Conservation (phyloP, 2,113 vertebrate genomes). For the Chlamydotis undulata region DNA sequence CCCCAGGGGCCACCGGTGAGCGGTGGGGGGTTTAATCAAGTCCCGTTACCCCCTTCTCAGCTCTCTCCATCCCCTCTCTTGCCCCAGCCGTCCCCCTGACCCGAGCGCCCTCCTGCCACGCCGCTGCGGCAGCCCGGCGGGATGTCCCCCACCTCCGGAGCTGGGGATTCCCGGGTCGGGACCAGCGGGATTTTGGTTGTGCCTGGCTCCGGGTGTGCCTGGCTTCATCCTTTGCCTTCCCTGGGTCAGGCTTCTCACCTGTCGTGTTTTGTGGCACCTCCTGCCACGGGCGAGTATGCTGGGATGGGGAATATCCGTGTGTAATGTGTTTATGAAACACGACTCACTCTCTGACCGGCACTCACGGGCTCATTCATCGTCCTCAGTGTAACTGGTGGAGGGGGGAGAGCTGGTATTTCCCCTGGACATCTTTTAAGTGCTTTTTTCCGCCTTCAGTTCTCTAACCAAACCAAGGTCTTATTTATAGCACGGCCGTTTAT, state of each 20-base stretch:
- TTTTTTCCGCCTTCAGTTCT: constrained; percentile 7
- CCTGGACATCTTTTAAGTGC: not conserved
- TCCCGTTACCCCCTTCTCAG: not conserved
- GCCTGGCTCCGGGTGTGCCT: not conserved
- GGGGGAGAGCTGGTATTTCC: not conserved
- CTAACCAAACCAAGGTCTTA: constrained; percentile 16
- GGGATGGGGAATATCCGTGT: not conserved
- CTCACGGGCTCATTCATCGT: not conserved
- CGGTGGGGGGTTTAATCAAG: not conserved
- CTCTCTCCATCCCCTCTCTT: not conserved
- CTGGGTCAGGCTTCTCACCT: not conserved
- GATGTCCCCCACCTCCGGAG: rapidly evolving
- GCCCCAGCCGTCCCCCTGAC: rapidly evolving
- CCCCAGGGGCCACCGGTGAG: not conserved
- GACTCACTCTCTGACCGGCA: not conserved
- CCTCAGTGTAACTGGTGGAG: not conserved
- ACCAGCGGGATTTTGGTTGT: not conserved
- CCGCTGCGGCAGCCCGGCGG: not conserved
- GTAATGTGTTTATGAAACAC: not conserved
- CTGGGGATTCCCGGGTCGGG: not conserved
- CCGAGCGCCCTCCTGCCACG: not conserved
- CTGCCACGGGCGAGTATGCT: not conserved
- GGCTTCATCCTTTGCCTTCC: not conserved
- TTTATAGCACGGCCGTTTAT: constrained; percentile 35
- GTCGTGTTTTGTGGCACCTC: not conserved